Evolutionary conservation across 2,797 vertebrate genomes (phyloP).

Genomic region (Cyprinodon diabolis): DNA sequence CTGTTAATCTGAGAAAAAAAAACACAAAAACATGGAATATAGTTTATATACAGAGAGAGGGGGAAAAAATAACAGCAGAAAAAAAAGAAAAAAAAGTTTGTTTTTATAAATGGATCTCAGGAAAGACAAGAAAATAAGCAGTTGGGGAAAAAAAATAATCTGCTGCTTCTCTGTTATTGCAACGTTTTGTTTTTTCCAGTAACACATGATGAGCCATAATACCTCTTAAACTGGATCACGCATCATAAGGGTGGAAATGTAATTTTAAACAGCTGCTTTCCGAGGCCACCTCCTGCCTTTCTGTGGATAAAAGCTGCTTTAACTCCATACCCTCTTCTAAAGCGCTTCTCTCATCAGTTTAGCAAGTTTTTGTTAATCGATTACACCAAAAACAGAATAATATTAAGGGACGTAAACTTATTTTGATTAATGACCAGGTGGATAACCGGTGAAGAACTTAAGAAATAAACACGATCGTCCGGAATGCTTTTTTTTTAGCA

Average conservation of each 20-base stretch:
- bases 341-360: not conserved
- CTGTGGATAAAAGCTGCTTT: not conserved
- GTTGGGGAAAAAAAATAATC: not conserved
- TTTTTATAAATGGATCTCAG: not conserved
- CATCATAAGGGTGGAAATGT: not conserved
- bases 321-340: not conserved
- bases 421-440: not conserved
- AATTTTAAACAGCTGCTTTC: slow-evolving; percentile 1
- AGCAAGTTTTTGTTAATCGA: not conserved
- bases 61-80: not conserved
- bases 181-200: not conserved
- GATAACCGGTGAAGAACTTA: not conserved
- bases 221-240: not conserved
- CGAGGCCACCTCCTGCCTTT: not conserved
- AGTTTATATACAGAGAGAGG: not conserved
- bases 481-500: not conserved
- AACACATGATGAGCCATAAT: not conserved
- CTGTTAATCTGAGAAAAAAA: slow-evolving; percentile 87
- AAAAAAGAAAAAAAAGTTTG: not conserved
- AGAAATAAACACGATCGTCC: not conserved
- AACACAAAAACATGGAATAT: too few relatives aligned
- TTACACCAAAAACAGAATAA: too few relatives aligned
- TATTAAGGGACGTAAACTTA: too few relatives aligned
- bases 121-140: not conserved
- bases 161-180: not conserved